Percentiles rank a stretch among this genome's conserved stretches.
phyloP scores from a whole-genome alignment of 2,113 vertebrate genomes.

The Austrofundulus limnaeus region DNA sequence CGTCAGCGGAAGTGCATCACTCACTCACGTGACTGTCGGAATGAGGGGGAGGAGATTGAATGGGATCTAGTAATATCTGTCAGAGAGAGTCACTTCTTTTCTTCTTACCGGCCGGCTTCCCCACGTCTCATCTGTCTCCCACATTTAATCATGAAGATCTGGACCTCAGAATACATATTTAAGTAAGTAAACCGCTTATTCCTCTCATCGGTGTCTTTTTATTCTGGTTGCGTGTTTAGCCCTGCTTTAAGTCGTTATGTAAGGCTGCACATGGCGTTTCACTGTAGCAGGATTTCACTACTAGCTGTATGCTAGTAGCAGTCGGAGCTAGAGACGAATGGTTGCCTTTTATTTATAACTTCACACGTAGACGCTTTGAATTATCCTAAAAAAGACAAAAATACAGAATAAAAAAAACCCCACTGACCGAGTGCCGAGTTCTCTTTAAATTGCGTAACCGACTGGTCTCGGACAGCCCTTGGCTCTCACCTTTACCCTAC shows the following conservation, averaged over 20 bases:
- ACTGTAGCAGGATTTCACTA: background rate
- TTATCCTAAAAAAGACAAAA: background rate
- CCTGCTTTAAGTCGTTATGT: background rate
- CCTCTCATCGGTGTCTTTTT: background rate
- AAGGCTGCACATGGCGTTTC: background rate
- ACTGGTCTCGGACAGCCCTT: background rate
- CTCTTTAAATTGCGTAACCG: constrained; percentile 3
- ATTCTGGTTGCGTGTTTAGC: background rate
- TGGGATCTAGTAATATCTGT: constrained; percentile 6
- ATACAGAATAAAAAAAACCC: background rate
- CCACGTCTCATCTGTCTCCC: background rate
- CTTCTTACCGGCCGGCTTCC: no score
- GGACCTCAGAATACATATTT: constrained; percentile 81
- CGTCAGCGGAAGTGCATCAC: constrained; percentile 48
- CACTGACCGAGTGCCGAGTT: background rate
- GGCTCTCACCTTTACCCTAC: constrained; percentile 15
- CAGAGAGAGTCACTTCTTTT: background rate
- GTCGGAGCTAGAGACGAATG: background rate
- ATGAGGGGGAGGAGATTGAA: constrained; percentile 32
- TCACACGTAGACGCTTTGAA: background rate
- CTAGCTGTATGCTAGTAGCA: background rate
- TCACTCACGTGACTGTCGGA: constrained; percentile 26
- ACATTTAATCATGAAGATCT: constrained; percentile 76
- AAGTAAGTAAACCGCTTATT: constrained; percentile 66
- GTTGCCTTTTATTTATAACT: background rate